Evolutionary conservation across 1,140 invertebrate species (phyloP).

Genomic region (Delia radicum): DNA sequence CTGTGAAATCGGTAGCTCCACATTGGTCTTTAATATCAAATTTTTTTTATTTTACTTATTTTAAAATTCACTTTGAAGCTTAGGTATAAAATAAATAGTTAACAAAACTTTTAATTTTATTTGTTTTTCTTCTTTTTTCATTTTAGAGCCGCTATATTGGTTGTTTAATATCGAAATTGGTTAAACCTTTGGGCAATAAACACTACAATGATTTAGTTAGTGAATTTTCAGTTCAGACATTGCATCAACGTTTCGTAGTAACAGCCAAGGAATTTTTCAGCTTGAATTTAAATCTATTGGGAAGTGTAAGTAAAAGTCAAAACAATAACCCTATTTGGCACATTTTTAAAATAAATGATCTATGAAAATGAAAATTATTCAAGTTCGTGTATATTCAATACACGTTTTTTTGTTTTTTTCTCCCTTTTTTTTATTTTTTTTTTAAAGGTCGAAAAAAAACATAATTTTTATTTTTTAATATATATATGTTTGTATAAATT

Average conservation of each 20-base stretch:
- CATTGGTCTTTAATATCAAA: too few species aligned
- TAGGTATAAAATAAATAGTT: neutral
- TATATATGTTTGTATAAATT: too few species aligned
- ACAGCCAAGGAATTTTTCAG: conserved; percentile 51
- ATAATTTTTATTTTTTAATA: too few species aligned
- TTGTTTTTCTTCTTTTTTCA: neutral
- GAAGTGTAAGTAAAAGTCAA: conserved; percentile 37
- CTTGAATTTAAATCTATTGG: conserved; percentile 43
- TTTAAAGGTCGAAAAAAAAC: too few species aligned
- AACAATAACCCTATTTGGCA: neutral
- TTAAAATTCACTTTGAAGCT: too few species aligned
- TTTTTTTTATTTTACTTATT: neutral
- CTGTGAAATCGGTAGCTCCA: too few species aligned
- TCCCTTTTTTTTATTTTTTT: too few species aligned
- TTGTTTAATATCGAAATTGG: conserved; percentile 44
- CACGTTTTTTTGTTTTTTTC: too few species aligned
- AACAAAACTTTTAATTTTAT: neutral
- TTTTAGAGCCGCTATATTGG: conserved; percentile 46
- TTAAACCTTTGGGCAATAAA: conserved; percentile 42
- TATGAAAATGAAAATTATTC: too few species aligned
- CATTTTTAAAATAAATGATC: too few species aligned
- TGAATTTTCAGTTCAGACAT: conserved; percentile 45
- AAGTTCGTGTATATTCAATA: too few species aligned
- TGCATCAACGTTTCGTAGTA: conserved; percentile 47
- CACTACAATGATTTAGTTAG: conserved; percentile 47